These are phyloP conservation scores for Merodon equestris DNA, from an alignment of 2,888 invertebrate species.

Conservation along the genomic window DNA sequence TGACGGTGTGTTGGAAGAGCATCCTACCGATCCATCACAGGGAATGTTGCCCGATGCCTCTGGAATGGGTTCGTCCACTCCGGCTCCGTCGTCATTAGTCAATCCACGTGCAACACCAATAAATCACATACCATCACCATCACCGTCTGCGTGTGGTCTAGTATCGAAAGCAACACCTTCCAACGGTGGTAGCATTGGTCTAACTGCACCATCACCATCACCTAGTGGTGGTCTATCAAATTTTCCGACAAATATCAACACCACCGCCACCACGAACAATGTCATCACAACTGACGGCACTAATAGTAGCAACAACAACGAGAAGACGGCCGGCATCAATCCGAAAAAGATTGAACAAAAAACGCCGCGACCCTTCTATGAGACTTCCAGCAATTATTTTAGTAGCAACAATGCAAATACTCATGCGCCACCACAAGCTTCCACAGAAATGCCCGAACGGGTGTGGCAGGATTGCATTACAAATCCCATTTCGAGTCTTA, in stretches of 20 bases:
- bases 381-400: constrained; percentile 76
- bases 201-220: constrained; percentile 44
- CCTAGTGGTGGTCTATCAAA: constrained; percentile 21
- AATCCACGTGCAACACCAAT: constrained; percentile 68
- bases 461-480: constrained; percentile 87
- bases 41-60: constrained; percentile 45
- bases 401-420: constrained; percentile 77
- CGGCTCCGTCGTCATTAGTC: constrained; percentile 60
- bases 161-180: constrained; percentile 65
- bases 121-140: constrained; percentile 72
- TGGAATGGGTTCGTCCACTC: constrained; percentile 69
- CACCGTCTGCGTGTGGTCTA: constrained; percentile 56
- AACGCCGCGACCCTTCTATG: constrained; percentile 76
- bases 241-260: too few species aligned
- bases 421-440: constrained; percentile 80
- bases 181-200: constrained; percentile 58
- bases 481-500: constrained; percentile 74
- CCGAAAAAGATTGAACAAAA: constrained; percentile 58
- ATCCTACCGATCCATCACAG: constrained; percentile 72
- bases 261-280: neutral
- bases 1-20: constrained; percentile 77
- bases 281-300: constrained; percentile 41
- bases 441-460: constrained; percentile 83
- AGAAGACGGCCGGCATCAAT: neutral
- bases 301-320: constrained; percentile 22